Conservation (phyloP, 2,113 vertebrate genomes). For the Mixornis gularis region DNA sequence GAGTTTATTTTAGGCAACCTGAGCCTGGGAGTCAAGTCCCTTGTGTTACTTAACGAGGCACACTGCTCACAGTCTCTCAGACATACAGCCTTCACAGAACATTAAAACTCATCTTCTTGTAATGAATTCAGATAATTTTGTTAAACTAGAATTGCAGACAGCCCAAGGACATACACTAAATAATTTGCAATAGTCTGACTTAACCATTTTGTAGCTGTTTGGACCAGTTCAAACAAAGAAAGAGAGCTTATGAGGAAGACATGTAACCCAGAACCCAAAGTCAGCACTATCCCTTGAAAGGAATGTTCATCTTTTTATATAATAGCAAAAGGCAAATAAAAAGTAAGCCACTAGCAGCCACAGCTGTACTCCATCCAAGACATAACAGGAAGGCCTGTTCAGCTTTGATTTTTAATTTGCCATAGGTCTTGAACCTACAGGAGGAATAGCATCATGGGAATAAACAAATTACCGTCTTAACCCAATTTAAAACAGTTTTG, state of each 20-base stretch:
- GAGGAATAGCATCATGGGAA: neutral
- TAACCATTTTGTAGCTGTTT: neutral
- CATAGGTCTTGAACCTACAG: neutral
- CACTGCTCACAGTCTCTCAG: neutral
- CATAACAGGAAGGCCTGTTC: neutral
- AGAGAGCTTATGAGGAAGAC: neutral
- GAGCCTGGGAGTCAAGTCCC: neutral
- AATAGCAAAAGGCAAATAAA: neutral
- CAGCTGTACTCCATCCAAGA: neutral
- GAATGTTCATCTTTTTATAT: neutral
- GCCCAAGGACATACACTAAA: neutral
- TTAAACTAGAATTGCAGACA: neutral
- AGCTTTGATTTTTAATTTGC: neutral
- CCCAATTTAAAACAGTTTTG: neutral
- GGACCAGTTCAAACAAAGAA: neutral
- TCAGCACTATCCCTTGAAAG: neutral
- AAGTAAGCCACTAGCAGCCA: neutral
- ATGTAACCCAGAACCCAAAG: neutral
- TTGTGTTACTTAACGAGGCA: neutral
- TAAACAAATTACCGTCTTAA: conserved; percentile 1
- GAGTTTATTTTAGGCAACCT: neutral
- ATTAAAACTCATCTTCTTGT: neutral
- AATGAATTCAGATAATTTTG: neutral
- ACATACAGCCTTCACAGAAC: neutral
- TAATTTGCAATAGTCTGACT: neutral